Conservation (phyloP, 2,113 vertebrate genomes). For the Eclectus roratus region DNA sequence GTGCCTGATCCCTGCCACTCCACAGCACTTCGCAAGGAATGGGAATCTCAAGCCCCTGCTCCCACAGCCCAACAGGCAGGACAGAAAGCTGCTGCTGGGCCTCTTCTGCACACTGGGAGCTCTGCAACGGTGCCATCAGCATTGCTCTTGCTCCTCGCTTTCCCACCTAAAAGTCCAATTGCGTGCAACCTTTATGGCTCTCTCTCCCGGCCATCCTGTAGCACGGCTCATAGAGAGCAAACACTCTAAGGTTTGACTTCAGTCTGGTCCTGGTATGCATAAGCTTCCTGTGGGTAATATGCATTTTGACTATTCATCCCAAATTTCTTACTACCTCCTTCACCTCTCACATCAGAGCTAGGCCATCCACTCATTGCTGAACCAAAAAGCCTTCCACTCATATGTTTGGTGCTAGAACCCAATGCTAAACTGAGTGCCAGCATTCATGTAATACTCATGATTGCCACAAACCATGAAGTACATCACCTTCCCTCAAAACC, state of each 20-base stretch:
- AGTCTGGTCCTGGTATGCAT: background rate
- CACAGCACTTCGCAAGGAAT: too few relatives aligned
- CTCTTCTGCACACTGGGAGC: too few relatives aligned
- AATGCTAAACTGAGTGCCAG: background rate
- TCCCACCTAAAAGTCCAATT: too few relatives aligned
- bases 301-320: background rate
- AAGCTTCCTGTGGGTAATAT: background rate
- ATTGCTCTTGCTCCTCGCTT: too few relatives aligned
- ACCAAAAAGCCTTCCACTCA: background rate
- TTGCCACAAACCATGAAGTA: background rate
- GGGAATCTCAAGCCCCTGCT: too few relatives aligned
- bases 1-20: too few relatives aligned
- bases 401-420: background rate
- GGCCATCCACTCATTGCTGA: background rate
- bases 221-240: too few relatives aligned
- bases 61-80: too few relatives aligned
- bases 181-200: background rate
- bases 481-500: background rate
- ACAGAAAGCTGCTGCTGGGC: too few relatives aligned
- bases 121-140: too few relatives aligned
- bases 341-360: background rate
- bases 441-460: background rate
- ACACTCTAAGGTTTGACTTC: background rate
- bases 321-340: background rate
- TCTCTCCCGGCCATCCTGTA: too few relatives aligned